Evolutionary conservation across 2,797 vertebrate genomes (phyloP).

Genomic region (Antrozous pallidus): DNA sequence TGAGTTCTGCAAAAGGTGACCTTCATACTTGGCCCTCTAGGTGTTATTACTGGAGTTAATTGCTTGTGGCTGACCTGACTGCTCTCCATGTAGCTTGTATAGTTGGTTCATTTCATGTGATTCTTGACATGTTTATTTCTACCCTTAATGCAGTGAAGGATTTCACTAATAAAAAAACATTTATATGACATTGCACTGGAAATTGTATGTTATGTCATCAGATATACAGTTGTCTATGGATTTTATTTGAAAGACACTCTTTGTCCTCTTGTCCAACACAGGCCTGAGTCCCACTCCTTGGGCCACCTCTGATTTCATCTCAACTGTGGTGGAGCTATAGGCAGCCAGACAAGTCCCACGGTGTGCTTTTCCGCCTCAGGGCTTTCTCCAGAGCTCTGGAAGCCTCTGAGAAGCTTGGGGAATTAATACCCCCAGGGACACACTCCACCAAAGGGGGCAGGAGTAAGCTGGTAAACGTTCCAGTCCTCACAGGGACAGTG

Average conservation of each 20-base stretch:
- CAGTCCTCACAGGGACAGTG: not conserved
- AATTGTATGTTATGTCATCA: constrained; percentile 12
- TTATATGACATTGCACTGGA: constrained; percentile 45
- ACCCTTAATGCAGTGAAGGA: constrained; percentile 48
- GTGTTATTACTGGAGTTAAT: not conserved
- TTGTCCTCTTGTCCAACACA: not conserved
- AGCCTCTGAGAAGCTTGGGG: not conserved
- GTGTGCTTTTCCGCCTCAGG: not conserved
- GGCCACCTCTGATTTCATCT: not conserved
- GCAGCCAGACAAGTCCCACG: not conserved
- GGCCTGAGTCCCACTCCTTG: not conserved
- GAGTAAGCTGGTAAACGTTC: not conserved
- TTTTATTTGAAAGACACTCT: constrained; percentile 18
- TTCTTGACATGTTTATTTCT: constrained; percentile 58
- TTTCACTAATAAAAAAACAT: constrained; percentile 73
- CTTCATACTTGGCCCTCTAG: not conserved
- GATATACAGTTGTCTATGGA: not conserved
- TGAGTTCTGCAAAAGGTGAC: not conserved
- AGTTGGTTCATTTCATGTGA: constrained; percentile 46
- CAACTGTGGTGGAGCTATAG: not conserved
- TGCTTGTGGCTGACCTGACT: constrained; percentile 36
- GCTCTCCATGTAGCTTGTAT: constrained; percentile 28
- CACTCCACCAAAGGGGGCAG: not conserved
- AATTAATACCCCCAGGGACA: not conserved
- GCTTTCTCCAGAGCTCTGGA: not conserved